Conservation (phyloP, 2,888 invertebrate genomes). For the Maniola hyperantus region DNA sequence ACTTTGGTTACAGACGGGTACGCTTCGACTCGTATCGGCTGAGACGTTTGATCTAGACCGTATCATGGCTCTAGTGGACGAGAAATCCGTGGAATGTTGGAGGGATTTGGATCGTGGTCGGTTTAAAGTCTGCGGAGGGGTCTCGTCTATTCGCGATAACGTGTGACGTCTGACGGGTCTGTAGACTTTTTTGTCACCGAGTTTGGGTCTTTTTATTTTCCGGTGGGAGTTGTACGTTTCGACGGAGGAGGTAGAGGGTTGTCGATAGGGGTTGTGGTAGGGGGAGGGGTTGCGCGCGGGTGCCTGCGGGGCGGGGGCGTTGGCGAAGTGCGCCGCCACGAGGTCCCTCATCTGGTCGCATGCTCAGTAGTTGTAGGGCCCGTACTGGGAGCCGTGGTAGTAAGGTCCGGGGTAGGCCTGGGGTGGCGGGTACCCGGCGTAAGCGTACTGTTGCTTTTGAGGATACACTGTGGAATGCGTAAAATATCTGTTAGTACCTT, state of each 20-base stretch:
- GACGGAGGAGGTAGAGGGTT: conserved; percentile 51
- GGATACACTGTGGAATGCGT: conserved; percentile 89
- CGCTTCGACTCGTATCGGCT: conserved; percentile 74
- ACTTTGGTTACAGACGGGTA: conserved; percentile 73
- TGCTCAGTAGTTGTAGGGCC: conserved; percentile 94
- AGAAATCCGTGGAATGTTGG: conserved; percentile 66
- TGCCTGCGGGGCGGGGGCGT: conserved; percentile 75
- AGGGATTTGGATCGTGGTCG: conserved; percentile 62
- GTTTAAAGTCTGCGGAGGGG: conserved; percentile 49
- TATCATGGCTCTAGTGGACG: conserved; percentile 64
- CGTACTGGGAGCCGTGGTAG: conserved; percentile 96
- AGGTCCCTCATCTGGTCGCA: conserved; percentile 80
- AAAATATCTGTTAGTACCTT: neutral
- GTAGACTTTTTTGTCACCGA: conserved; percentile 69
- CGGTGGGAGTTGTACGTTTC: conserved; percentile 77
- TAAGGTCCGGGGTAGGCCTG: conserved; percentile 93
- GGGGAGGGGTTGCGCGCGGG: conserved; percentile 70
- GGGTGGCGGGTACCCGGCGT: conserved; percentile 92
- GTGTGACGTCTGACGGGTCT: conserved; percentile 66
- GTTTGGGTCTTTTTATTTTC: conserved; percentile 58
- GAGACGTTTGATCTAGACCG: conserved; percentile 73
- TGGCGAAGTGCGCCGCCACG: conserved; percentile 73
- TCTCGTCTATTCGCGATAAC: conserved; percentile 74
- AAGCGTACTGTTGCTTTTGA: conserved; percentile 96
- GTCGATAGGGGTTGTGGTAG: conserved; percentile 39